Percentiles rank a stretch among this genome's conserved stretches.
These are phyloP conservation scores for Kuschelorhynchus macadamiae DNA, from an alignment of 2,888 invertebrate genomes.

Conservation along the genomic window DNA sequence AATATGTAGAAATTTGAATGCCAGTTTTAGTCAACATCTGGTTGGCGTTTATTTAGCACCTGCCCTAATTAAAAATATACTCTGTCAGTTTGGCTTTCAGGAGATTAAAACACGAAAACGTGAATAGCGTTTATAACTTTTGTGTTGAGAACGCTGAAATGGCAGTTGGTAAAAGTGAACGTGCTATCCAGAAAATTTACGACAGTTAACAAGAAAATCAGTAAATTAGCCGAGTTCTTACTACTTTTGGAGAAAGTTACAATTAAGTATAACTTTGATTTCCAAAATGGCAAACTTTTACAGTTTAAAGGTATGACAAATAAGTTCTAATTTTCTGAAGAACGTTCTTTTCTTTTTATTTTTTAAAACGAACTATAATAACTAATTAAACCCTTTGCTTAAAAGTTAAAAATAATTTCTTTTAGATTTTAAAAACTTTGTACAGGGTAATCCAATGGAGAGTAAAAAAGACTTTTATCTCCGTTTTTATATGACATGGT, in stretches of 20 bases:
- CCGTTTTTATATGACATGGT: too few relatives aligned
- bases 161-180: conserved; percentile 37
- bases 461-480: background rate
- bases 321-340: conserved; percentile 35
- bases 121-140: conserved; percentile 23
- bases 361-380: background rate
- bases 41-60: too few relatives aligned
- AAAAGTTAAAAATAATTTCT: background rate
- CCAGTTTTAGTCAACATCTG: too few relatives aligned
- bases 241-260: conserved; percentile 22
- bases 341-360: conserved; percentile 8
- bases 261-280: conserved; percentile 38
- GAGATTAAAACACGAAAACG: conserved; percentile 15
- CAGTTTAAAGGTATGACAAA: conserved; percentile 43
- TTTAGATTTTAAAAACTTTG: background rate
- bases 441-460: too few relatives aligned
- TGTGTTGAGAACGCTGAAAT: conserved; percentile 26
- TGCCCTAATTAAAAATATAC: too few relatives aligned
- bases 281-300: conserved; percentile 35
- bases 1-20: too few relatives aligned
- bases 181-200: conserved; percentile 48
- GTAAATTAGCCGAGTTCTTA: conserved; percentile 42
- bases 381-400: too few relatives aligned
- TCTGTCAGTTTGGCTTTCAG: background rate
- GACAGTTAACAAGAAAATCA: conserved; percentile 44